Conservation (phyloP, 64 coral and sea anemone genomes). For the Pocillopora verrucosa region DNA sequence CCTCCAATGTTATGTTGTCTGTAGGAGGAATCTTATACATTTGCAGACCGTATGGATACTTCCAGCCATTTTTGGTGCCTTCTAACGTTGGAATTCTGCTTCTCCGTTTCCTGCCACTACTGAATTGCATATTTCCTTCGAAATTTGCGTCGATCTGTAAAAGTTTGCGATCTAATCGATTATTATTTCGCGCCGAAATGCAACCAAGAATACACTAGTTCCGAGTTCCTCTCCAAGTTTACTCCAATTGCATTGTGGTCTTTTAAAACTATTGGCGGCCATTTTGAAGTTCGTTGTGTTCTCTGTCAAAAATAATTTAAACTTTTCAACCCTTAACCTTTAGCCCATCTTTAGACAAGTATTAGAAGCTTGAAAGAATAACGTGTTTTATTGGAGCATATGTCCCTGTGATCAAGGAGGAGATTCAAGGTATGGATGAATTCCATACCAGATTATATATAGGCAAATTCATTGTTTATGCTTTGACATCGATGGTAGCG, state of each 20-base stretch:
- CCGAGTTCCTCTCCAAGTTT: neutral
- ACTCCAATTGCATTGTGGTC: conserved; percentile 18
- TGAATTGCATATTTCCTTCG: conserved; percentile 5
- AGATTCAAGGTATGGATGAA: no score
- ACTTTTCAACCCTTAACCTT: no score
- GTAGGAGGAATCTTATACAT: conserved; percentile 94
- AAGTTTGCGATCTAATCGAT: neutral
- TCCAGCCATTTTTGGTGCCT: neutral
- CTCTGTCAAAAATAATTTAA: neutral
- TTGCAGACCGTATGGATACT: conserved; percentile 61
- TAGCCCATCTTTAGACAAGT: no score
- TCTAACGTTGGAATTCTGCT: neutral
- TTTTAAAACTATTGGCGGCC: conserved; percentile 12
- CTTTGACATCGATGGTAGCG: neutral
- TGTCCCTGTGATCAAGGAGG: no score
- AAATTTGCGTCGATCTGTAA: neutral
- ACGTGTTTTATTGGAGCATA: no score
- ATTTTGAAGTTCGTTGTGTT: conserved; percentile 35
- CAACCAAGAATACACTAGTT: neutral
- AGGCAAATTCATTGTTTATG: neutral
- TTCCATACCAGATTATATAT: neutral
- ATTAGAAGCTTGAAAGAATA: no score
- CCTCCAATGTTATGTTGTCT: conserved; percentile 93
- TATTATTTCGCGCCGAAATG: conserved; percentile 37
- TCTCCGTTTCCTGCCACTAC: neutral